Evolutionary conservation across 2,888 invertebrate species (phyloP), one percentile per base, ranked within the genome.

Genomic region (Vanessa cardui): DNA sequence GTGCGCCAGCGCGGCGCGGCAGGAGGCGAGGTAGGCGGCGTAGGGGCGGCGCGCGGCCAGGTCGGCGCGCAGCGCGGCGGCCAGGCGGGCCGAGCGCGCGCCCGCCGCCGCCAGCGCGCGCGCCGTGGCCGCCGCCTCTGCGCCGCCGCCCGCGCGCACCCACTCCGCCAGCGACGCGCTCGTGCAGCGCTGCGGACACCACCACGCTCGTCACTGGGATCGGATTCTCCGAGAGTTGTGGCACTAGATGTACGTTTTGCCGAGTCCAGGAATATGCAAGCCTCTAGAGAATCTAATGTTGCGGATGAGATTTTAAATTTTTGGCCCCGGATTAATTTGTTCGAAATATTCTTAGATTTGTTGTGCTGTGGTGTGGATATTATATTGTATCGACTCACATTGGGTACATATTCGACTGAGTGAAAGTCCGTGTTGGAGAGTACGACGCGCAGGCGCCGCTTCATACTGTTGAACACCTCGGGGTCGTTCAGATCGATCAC

Each of bases 381-480:
- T 26, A n/a, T n/a, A n/a, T n/a, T n/a, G 5, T 26, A 26, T 39
- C 3, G 12, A 86, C 89, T 89, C 77, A 94, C 93, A 62, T 93
- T 94, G 0, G 94, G 94, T 68, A 94, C 89, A 71, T 94, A 94
- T 77, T 95, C 94, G 0, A 95, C 94, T 79, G 95, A 95, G 77
- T 96, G 96, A 68, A 96, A 89, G 80, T 98, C 98, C 0, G 97
- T 97, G 76, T 96, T 97, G 73, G 98, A 97, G 45, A 99, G 93
- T 64, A 99, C 99, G 76, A 97, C 94, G 26, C 99, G 94, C 70
- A 99, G 92, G 82, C 99, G 99, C 73, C 97, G 95, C 87, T 99
- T 98, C 79, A 93, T 90, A 68, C 86, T 90, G 83, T 89, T 87
- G 76, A 92, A 92, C 72, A 89, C 88, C 66, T 92, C 92, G 0